These are phyloP conservation scores for Tuberolachnus salignus DNA, from an alignment of 2,888 invertebrate genomes.

Conservation along the genomic window DNA sequence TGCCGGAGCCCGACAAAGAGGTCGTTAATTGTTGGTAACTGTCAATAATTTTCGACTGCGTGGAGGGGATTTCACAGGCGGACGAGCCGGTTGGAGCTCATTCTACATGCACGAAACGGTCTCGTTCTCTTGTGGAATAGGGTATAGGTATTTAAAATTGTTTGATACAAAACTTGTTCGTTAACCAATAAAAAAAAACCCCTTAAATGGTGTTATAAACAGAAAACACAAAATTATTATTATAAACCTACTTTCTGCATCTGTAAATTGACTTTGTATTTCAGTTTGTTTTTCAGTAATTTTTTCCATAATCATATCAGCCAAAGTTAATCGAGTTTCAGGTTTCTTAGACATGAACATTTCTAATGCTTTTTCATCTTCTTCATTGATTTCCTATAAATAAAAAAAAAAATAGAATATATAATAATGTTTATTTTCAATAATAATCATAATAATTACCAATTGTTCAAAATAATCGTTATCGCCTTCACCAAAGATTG, in stretches of 20 bases:
- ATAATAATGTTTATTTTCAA: background rate
- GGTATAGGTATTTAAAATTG: too few species aligned
- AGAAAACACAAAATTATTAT: too few species aligned
- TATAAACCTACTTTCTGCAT: slow-evolving; percentile 66
- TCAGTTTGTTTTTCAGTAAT: slow-evolving; percentile 92
- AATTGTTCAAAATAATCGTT: slow-evolving; percentile 44
- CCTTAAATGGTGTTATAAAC: too few species aligned
- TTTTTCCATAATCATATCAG: slow-evolving; percentile 91
- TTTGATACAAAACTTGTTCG: too few species aligned
- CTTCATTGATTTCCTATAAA: slow-evolving; percentile 76
- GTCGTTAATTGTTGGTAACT: too few species aligned
- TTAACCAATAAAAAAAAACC: too few species aligned
- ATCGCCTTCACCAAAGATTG: slow-evolving; percentile 35
- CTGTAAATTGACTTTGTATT: slow-evolving; percentile 83
- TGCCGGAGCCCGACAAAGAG: too few species aligned
- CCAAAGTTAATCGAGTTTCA: slow-evolving; percentile 74
- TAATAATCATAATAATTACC: slow-evolving; percentile 29
- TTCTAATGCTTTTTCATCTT: slow-evolving; percentile 86
- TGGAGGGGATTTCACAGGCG: too few species aligned
- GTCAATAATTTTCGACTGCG: too few species aligned
- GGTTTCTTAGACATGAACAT: slow-evolving; percentile 76
- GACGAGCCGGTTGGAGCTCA: too few species aligned
- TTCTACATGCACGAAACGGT: too few species aligned
- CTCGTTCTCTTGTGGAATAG: too few species aligned
- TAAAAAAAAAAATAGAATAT: background rate